phyloP scores from a whole-genome alignment of 35 echinoderm and acorn worm genomes.

The Holothuria glaberrima region DNA sequence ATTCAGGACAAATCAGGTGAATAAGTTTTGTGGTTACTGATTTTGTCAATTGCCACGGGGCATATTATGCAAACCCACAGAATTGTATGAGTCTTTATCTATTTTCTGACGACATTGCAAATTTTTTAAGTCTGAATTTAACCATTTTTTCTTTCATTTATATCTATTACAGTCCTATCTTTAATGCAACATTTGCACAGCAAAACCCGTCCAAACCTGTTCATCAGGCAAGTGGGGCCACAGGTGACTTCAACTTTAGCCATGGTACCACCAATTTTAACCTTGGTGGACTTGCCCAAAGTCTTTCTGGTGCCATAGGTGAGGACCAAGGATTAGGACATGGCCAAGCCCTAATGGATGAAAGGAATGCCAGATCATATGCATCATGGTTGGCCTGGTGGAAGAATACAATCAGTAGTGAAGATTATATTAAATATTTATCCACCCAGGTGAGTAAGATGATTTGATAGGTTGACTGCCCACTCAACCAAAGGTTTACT shows the following conservation, averaged over 20 bases:
- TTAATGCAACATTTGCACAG: slow-evolving; percentile 91
- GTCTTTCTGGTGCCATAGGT: neutral
- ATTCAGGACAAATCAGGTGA: too few species aligned
- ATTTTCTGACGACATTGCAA: too few species aligned
- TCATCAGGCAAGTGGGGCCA: slow-evolving; percentile 4
- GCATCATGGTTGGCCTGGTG: slow-evolving; percentile 92
- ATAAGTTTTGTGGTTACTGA: too few species aligned
- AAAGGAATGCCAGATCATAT: slow-evolving; percentile 91
- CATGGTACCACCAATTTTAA: slow-evolving; percentile 1
- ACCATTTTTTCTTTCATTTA: neutral
- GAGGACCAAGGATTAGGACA: slow-evolving; percentile 3
- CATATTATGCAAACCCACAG: too few species aligned
- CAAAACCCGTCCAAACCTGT: slow-evolving; percentile 72
- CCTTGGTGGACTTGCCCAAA: slow-evolving; percentile 14
- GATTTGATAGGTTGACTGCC: too few species aligned
- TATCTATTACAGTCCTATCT: slow-evolving; percentile 81
- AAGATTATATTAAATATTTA: slow-evolving; percentile 93
- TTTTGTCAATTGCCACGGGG: too few species aligned
- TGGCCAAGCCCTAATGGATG: slow-evolving; percentile 71
- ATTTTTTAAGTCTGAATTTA: neutral
- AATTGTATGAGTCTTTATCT: too few species aligned
- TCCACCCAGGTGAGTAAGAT: slow-evolving; percentile 78
- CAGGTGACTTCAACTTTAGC: neutral
- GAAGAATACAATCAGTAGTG: slow-evolving; percentile 90
- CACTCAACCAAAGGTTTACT: too few species aligned